Evolutionary conservation across 2,797 vertebrate genomes (phyloP).

Genomic region (Mycteria americana): DNA sequence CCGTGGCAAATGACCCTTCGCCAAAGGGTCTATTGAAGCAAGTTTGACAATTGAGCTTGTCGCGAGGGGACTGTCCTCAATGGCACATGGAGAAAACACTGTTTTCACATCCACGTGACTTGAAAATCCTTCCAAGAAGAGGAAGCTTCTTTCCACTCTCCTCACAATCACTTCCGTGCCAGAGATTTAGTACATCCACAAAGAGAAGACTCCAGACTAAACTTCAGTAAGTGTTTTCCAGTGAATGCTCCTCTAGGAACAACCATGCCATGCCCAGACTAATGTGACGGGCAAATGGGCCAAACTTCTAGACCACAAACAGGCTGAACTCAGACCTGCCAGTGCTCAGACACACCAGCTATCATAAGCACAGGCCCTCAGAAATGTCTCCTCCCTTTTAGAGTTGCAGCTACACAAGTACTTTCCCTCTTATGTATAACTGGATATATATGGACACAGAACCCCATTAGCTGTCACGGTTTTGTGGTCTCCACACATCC

Average conservation of each 20-base stretch:
- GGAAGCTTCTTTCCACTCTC: background rate
- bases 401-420: background rate
- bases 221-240: background rate
- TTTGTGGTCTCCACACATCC: background rate
- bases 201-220: background rate
- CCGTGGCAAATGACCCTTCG: background rate
- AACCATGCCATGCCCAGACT: background rate
- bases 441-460: background rate
- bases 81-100: accelerated
- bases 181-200: background rate
- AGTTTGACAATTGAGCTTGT: accelerated
- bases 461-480: too few species aligned
- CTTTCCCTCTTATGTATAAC: background rate
- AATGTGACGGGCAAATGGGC: too few species aligned
- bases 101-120: background rate
- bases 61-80: background rate
- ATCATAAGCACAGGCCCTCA: background rate
- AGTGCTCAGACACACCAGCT: background rate
- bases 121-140: background rate
- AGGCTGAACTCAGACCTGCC: background rate
- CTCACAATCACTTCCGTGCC: background rate
- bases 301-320: background rate
- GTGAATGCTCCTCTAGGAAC: background rate
- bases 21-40: background rate
- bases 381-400: background rate